phyloP scores from a whole-genome alignment of 1,140 invertebrate species.

The Lepidurus packardi region DNA sequence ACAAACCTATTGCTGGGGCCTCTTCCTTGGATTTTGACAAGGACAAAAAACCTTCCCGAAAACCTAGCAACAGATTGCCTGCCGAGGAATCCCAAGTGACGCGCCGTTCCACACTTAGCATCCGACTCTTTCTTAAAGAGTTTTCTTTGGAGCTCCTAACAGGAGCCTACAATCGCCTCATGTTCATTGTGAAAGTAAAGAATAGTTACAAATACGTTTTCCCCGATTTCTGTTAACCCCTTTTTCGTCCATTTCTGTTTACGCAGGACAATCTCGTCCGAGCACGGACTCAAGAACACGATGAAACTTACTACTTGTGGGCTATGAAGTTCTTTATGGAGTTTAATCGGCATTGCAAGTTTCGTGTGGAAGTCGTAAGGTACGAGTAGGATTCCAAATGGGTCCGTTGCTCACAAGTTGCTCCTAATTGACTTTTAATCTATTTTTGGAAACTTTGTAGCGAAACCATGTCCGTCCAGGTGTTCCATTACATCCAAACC shows the following conservation, averaged over 20 bases:
- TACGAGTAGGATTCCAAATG: conserved; percentile 34
- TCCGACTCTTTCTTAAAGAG: conserved; percentile 82
- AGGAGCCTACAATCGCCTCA: conserved; percentile 84
- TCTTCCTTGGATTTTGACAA: conserved; percentile 68
- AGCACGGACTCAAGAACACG: conserved; percentile 60
- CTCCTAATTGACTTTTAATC: not conserved
- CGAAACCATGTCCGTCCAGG: conserved; percentile 80
- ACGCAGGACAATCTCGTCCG: conserved; percentile 54
- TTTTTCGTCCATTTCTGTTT: conserved; percentile 34
- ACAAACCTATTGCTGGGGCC: conserved; percentile 72
- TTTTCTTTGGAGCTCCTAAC: conserved; percentile 90
- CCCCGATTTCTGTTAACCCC: too few species aligned
- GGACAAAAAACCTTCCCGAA: conserved; percentile 62
- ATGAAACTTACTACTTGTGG: conserved; percentile 92
- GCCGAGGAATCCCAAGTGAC: conserved; percentile 50
- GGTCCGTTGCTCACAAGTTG: conserved; percentile 38
- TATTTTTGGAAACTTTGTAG: conserved; percentile 44
- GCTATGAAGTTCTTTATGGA: conserved; percentile 94
- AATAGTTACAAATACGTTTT: not conserved
- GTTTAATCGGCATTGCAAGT: conserved; percentile 77
- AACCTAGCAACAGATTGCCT: conserved; percentile 59
- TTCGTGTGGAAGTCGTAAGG: conserved; percentile 79
- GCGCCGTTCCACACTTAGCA: conserved; percentile 68
- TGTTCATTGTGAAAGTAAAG: conserved; percentile 66
- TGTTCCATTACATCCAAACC: conserved; percentile 89